phyloP scores from a whole-genome alignment of 2,797 vertebrate species.

The Sparus aurata region DNA sequence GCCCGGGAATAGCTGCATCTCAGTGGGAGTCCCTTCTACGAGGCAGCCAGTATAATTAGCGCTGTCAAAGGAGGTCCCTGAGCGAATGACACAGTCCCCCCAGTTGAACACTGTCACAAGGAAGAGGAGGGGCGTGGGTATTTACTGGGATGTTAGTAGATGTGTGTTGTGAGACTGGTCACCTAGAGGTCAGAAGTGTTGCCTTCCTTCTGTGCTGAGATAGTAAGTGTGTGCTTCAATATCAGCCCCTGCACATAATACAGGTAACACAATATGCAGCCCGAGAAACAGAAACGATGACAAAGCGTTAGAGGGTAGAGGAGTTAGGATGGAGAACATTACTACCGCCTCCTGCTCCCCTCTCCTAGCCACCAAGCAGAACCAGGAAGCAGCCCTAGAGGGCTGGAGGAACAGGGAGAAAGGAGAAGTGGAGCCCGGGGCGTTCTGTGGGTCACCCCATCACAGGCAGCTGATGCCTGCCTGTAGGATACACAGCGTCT shows the following conservation, averaged over 20 bases:
- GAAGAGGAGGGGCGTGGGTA: slow-evolving; percentile 18
- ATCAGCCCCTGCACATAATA: neutral
- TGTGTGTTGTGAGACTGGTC: neutral
- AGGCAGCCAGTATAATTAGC: slow-evolving; percentile 68
- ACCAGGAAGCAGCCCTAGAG: slow-evolving; percentile 43
- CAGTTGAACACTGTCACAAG: slow-evolving; percentile 32
- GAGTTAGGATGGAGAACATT: slow-evolving; percentile 14
- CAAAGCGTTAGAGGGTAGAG: neutral
- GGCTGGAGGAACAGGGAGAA: slow-evolving; percentile 46
- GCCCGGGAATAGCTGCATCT: slow-evolving; percentile 58
- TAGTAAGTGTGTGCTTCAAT: neutral
- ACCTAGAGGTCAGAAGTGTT: neutral
- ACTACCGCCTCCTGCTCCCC: neutral
- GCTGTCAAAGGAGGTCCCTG: slow-evolving; percentile 59
- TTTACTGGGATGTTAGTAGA: slow-evolving; percentile 1
- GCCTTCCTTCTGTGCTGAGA: neutral
- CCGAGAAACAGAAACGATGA: slow-evolving; percentile 1
- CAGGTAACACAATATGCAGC: slow-evolving; percentile 6
- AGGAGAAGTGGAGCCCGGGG: slow-evolving; percentile 67
- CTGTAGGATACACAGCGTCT: slow-evolving; percentile 61
- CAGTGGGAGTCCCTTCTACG: slow-evolving; percentile 66
- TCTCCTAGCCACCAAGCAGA: slow-evolving; percentile 27
- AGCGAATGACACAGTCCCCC: slow-evolving; percentile 59
- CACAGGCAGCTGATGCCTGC: slow-evolving; percentile 66
- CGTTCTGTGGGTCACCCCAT: slow-evolving; percentile 68